Evolutionary conservation across 2,113 vertebrate species (phyloP).

Genomic region (Empidonax traillii): DNA sequence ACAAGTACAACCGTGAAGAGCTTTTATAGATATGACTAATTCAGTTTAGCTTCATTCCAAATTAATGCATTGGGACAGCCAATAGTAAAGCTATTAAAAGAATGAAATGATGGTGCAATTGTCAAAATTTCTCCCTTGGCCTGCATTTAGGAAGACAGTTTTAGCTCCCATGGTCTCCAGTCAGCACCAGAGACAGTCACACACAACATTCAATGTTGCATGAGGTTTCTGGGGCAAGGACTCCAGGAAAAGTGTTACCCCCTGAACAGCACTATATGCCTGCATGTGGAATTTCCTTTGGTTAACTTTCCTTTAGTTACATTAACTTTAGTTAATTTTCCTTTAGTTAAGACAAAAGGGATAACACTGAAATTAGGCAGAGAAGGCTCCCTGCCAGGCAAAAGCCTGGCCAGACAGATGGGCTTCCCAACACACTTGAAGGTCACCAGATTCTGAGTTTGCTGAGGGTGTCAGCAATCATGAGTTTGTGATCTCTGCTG

Average conservation of each 20-base stretch:
- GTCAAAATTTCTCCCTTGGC: constrained; percentile 44
- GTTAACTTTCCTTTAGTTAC: background rate
- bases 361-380: background rate
- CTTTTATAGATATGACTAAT: constrained; percentile 66
- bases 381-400: background rate
- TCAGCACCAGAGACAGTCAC: background rate
- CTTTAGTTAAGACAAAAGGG: background rate
- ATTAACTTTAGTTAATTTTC: background rate
- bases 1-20: constrained; percentile 52
- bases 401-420: constrained; percentile 42
- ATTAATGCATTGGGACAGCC: constrained; percentile 51
- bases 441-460: background rate
- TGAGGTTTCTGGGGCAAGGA: background rate
- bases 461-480: background rate
- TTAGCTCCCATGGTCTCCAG: constrained; percentile 18
- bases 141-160: constrained; percentile 26
- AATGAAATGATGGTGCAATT: background rate
- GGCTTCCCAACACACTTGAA: background rate
- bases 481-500: background rate
- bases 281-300: background rate
- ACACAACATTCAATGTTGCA: background rate
- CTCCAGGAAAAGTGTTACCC: background rate
- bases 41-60: constrained; percentile 56
- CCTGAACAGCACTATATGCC: background rate
- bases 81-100: constrained; percentile 50